Percentiles rank a stretch among this genome's conserved stretches.
phyloP scores from a whole-genome alignment of 2,113 vertebrate genomes.

The Marcusenius ussheri region DNA sequence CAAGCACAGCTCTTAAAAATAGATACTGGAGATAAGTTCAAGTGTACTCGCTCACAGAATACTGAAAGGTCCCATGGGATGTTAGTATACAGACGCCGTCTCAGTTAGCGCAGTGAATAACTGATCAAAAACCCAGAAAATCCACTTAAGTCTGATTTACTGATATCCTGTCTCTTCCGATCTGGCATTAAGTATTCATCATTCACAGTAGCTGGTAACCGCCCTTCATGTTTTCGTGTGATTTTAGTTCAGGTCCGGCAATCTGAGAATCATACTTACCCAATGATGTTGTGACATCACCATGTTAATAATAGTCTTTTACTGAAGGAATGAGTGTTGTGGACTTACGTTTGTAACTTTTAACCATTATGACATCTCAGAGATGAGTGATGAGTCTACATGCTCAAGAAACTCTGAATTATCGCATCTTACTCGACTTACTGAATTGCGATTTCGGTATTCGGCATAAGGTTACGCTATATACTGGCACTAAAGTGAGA shows the following conservation, averaged over 20 bases:
- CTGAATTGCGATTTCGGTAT: conserved; percentile 33
- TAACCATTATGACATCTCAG: not conserved
- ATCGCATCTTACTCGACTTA: not conserved
- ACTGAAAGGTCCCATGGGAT: conserved; percentile 37
- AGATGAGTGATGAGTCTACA: not conserved
- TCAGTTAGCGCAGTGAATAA: conserved; percentile 33
- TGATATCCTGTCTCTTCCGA: conserved; percentile 38
- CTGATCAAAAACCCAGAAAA: conserved; percentile 52
- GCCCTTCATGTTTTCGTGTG: not conserved
- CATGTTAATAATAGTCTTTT: not conserved
- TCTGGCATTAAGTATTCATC: conserved; percentile 52
- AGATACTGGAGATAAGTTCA: conserved; percentile 37
- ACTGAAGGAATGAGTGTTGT: not conserved
- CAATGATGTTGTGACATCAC: not conserved
- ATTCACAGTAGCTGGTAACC: conserved; percentile 7
- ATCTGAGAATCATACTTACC: not conserved
- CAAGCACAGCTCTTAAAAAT: conserved; percentile 45
- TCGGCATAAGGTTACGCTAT: not conserved
- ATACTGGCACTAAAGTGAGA: not conserved
- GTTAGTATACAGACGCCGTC: conserved; percentile 34
- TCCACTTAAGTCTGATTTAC: conserved; percentile 50
- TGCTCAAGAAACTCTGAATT: not conserved
- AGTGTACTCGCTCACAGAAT: conserved; percentile 36
- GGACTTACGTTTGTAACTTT: not conserved
- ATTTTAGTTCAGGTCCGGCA: not conserved